Evolutionary conservation across 2,888 invertebrate species (phyloP), one percentile per base, ranked within the genome.

Genomic region (Lycaena phlaeas): DNA sequence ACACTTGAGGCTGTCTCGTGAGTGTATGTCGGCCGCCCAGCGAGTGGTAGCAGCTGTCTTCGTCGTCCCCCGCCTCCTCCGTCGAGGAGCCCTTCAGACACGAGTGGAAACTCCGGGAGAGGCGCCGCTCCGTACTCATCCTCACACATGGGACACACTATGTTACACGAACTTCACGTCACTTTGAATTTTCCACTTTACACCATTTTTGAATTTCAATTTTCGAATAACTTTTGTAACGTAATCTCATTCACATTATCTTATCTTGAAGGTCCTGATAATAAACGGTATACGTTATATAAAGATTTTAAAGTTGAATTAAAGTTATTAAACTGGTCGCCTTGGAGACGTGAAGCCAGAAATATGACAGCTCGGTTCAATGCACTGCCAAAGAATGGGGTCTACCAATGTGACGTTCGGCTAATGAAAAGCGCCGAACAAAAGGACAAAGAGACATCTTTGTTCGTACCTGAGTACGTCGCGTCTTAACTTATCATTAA

Each of bases 31-130:
- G 65, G 34, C 82, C 82, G 17, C 82, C 81, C 5, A 84, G 65
- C 28, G 79, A 82, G 59, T 84, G 82, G 59, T 84, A 84, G 61
- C 81, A 82, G 48, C 61, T 76, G 43, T 84, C 85, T 45, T 82
- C 85, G 5, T 79, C 79, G 53, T 84, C 84, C 15, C 74, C 77
- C 27, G 75, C 85, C 59, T 84, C 85, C 66, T 85, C 85, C 50
- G 85, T 84, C 45, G 85, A 82, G 45, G 86, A 85, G 26, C 89
- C 89, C 54, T 89, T 87, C 54, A 90, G 79, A 59, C 90, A 90
- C 46, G 89, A 89, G 74, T 89, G 89, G 67, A 90, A 89, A 62
- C 89, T 89, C 64, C 89, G 85, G 36, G 89, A 89, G 50, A 89
- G 82, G 45, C 89, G 85, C 49, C 88, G 75, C 61, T 86, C 86